A percentile compares a stretch with the other conserved stretches of the same genome.
phyloP scores from a whole-genome alignment of 2,113 vertebrate species.

The Colistium nudipinnis region DNA sequence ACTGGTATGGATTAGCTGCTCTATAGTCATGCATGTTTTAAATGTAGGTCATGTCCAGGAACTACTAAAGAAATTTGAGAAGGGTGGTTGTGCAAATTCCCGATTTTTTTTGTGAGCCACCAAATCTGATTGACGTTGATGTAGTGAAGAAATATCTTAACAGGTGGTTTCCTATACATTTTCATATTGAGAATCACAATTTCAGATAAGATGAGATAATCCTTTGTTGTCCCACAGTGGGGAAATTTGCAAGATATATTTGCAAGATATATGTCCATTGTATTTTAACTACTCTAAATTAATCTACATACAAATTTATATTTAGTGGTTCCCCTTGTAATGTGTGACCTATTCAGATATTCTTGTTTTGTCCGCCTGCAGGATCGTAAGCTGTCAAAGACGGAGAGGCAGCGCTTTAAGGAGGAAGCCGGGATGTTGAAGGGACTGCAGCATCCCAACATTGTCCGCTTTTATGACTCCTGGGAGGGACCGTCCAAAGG shows the following conservation, averaged over 20 bases:
- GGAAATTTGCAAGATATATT: no score
- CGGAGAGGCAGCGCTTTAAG: slow-evolving; percentile 96
- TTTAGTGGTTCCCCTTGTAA: not conserved
- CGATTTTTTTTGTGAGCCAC: slow-evolving; percentile 23
- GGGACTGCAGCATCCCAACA: slow-evolving; percentile 98
- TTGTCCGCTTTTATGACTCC: slow-evolving; percentile 98
- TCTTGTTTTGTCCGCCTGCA: slow-evolving; percentile 64
- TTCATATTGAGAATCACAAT: not conserved
- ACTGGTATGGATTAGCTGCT: slow-evolving; percentile 23
- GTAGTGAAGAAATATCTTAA: no score
- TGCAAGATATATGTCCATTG: no score
- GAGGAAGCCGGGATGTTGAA: slow-evolving; percentile 99
- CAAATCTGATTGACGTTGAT: no score
- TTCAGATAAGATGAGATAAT: no score
- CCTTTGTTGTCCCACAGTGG: no score
- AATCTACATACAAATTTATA: not conserved
- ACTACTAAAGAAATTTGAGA: slow-evolving; percentile 48
- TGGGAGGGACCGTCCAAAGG: slow-evolving; percentile 98
- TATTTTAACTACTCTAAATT: not conserved
- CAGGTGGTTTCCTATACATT: no score
- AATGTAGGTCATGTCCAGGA: slow-evolving; percentile 69
- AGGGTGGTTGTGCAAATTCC: slow-evolving; percentile 7
- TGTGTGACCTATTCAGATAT: slow-evolving; percentile 28
- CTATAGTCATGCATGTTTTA: slow-evolving; percentile 36
- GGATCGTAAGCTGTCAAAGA: slow-evolving; percentile 96